A percentile compares a stretch with the other conserved stretches of the same genome.
Conservation (phyloP, 2,888 invertebrate genomes). For the Eupithecia vulgata region DNA sequence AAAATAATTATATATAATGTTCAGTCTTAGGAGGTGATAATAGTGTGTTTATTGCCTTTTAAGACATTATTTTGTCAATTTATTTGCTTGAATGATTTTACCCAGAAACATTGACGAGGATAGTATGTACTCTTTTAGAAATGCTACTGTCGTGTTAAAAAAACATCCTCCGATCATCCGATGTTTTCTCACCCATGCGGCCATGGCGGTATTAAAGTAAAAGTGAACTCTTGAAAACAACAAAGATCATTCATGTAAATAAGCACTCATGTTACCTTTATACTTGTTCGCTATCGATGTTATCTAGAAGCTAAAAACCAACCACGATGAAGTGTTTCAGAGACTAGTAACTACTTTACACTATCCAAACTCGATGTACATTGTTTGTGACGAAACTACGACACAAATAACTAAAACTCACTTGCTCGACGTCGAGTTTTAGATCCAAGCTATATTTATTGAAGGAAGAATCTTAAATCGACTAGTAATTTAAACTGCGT, state of each 20-base stretch:
- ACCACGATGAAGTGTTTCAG: conserved; percentile 3
- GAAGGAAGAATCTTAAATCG: no score
- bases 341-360: neutral
- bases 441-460: no score
- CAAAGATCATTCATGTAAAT: conserved; percentile 12
- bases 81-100: conserved; percentile 14
- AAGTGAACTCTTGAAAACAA: neutral
- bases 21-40: conserved; percentile 11
- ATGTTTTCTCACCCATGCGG: neutral
- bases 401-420: no score
- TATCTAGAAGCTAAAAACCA: conserved; percentile 18
- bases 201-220: neutral
- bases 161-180: neutral
- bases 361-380: no score
- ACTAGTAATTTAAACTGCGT: no score
- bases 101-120: neutral
- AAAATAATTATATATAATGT: conserved; percentile 1
- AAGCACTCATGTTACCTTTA: neutral
- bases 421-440: no score
- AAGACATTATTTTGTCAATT: conserved; percentile 10
- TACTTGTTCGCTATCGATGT: conserved; percentile 19
- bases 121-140: neutral
- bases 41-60: conserved; percentile 9
- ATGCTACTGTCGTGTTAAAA: neutral
- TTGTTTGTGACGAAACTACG: no score